These are phyloP conservation scores for Zaprionus bogoriensis DNA, from an alignment of 2,888 invertebrate genomes.

Conservation along the genomic window DNA sequence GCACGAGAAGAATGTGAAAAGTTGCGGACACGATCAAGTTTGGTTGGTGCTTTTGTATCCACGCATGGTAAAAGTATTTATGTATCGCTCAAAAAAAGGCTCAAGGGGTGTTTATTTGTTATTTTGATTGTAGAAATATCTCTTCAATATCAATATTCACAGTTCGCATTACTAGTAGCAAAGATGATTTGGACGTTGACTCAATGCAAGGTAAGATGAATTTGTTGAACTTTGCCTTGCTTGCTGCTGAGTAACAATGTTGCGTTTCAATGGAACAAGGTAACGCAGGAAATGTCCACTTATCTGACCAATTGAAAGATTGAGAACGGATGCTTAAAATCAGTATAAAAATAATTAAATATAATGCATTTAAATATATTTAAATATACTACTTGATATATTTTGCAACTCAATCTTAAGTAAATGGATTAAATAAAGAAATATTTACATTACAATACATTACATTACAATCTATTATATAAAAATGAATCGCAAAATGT, in stretches of 20 bases:
- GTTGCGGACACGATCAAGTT: constrained; percentile 94
- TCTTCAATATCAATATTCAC: constrained; percentile 40
- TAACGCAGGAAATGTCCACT: constrained; percentile 4
- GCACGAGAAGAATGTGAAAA: constrained; percentile 91
- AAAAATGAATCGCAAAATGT: no score
- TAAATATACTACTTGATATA: no score
- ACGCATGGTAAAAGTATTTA: constrained; percentile 98
- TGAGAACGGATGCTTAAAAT: no score
- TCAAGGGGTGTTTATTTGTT: no score
- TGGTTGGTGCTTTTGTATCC: constrained; percentile 97
- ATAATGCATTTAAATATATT: no score
- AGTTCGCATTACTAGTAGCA: constrained; percentile 92
- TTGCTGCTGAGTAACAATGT: constrained; percentile 81
- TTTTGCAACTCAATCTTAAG: no score
- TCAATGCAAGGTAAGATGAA: constrained; percentile 83
- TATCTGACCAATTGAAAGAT: constrained; percentile 14
- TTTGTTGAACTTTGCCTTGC: constrained; percentile 83
- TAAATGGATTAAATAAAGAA: no score
- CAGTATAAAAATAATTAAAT: no score
- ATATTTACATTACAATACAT: no score
- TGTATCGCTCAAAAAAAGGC: constrained; percentile 87
- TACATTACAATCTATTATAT: no score
- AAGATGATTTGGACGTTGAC: constrained; percentile 89
- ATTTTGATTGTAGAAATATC: not conserved
- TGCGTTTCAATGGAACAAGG: constrained; percentile 12